Evolutionary conservation across 1,140 invertebrate species (phyloP), one percentile per base, ranked within the genome.

Genomic region (Drosophila lacertosa): DNA sequence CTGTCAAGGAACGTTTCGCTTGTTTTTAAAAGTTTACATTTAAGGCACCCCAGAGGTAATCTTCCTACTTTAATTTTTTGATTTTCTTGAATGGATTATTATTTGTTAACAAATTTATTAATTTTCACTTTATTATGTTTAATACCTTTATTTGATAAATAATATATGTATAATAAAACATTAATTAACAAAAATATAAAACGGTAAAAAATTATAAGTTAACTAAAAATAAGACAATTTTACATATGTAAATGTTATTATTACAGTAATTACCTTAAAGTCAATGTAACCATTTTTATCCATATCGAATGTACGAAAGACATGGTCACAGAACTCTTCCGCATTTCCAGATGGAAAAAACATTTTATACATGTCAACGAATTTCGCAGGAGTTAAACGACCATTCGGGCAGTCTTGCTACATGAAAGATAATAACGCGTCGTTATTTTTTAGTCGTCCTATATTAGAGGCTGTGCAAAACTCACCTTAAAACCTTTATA

Each of bases 331-430:
- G 93, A 99, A 99, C 92, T 99, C 97, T 91, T 99, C 97, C 16
- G 98, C 98, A 91, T 99, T 98, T 54, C 99, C 98, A 86, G 97
- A 98, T 9, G 98, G 98, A 93, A 99, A 99, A 93, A 99, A 98
- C 96, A 97, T 98, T 94, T 98, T 99, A 93, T 99, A 99, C 95
- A 99, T 99, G 93, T 99, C 98, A 86, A 99, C 97, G 92, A 99
- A 99, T 93, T 99, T 99, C 55, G 97, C 96, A 51, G 98, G 97
- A 40, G 98, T 99, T 84, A 99, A 93, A 91, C 98, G 94, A 64
- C 99, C 99, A 92, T 99, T 98, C 11, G 99, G 99, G 93, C 98
- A 99, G 93, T 99, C 99, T 98, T 99, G 97, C 98, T 99, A 95
- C 71, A 96, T 26, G 58, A 58, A 65, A 53, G 15, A 66, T 44